Base-by-base conservation (phyloP, 2,888 invertebrate genomes). In the Automeris io region DNA sequence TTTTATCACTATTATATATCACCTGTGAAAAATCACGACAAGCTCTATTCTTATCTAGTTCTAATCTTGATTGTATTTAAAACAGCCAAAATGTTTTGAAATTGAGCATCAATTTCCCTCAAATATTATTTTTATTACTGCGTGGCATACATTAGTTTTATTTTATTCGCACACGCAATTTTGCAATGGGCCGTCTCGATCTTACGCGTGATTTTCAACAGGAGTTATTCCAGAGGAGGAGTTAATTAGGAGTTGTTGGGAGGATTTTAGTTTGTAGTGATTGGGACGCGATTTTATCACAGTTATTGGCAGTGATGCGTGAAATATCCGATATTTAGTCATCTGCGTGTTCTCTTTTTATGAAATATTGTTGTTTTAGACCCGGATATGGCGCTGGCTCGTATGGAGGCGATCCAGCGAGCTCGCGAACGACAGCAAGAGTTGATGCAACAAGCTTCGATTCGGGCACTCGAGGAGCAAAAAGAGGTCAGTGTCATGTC, bases 341-440 rank as follows among this genome's bases (percentile, higher is more conserved):
- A n/a, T 9, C n/a, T 25, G 11, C n/a, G 7, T 26, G n/a, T 11
- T 26, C 9, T n/a, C 5, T 11, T 26, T 1, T n/a, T 36, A 12
- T 18, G 5, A 6, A 13, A 3, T 9, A 26, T 1, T 35, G 8
- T 3, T 26, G 6, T 23, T 13, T 26, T 9, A 81, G 83, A 83
- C 37, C 81, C 81, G 0, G 83, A 81, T 49, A 50, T 54, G 35
- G 64, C 57, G 0, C 44, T 74, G 1, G 70, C 72, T 0, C 72
- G 78, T 0, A 61, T 78, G 73, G 77, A 77, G 42, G 82, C 76
- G 1, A 45, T 81, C 2, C 76, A 76, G 48, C 62, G 65, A 2
- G 81, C 81, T 1, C 51, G 83, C 0, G 80, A 81, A 42, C 37
- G 22, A 19, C 83, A 82, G 35, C 83, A 82, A 31, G 47, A 52